These are phyloP conservation scores for Acrocyrtus sp. DNA, from an alignment of 2,888 invertebrate species.

Conservation along the genomic window DNA sequence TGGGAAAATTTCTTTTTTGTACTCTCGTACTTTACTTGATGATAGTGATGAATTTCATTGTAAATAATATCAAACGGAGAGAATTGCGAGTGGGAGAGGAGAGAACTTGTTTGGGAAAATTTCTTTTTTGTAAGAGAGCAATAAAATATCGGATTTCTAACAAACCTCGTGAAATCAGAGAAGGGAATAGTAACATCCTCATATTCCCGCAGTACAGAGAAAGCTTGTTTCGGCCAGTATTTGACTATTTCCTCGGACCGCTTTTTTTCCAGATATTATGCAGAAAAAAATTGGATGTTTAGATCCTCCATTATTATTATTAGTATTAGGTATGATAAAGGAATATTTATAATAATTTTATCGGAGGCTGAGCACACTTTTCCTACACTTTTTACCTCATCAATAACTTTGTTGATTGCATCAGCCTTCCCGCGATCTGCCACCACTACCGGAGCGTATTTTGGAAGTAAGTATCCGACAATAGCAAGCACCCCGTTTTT, in stretches of 20 bases:
- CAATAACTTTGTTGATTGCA: conserved; percentile 58
- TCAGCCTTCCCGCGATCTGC: conserved; percentile 43
- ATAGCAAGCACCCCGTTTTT: conserved; percentile 65
- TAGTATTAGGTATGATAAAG: too few species aligned
- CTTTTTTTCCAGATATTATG: background rate
- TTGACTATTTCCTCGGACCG: background rate
- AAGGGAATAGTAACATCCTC: conserved; percentile 62
- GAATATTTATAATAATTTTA: too few species aligned
- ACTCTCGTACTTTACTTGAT: too few species aligned
- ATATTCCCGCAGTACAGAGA: conserved; percentile 53
- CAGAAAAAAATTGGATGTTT: background rate
- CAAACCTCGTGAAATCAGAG: conserved; percentile 58
- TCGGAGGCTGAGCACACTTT: too few species aligned
- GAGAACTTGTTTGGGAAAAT: too few species aligned
- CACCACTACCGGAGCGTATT: conserved; percentile 32
- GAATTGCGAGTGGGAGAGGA: too few species aligned
- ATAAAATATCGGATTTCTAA: background rate
- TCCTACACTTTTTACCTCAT: conserved; percentile 57
- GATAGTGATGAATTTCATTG: too few species aligned
- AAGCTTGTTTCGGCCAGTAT: conserved; percentile 24
- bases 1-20: too few species aligned
- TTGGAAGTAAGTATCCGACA: conserved; percentile 33
- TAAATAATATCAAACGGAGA: too few species aligned
- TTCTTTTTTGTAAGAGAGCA: too few species aligned
- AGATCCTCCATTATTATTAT: too few species aligned